Conservation (phyloP, 2,888 invertebrate species). For the Strigamia maritima region DNA sequence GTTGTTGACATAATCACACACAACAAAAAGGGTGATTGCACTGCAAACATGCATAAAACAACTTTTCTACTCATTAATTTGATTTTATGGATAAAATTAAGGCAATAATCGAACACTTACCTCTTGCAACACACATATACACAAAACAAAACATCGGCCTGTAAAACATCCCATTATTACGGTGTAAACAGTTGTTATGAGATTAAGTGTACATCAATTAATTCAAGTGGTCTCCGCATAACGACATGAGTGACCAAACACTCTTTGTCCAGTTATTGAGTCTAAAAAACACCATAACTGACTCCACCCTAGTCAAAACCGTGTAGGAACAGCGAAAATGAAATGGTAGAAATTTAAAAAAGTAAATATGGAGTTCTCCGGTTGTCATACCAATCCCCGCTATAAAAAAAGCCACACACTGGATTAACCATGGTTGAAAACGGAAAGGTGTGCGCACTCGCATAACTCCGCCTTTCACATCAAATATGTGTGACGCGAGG, state of each 20-base stretch:
- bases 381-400: neutral
- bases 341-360: neutral
- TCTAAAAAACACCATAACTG: neutral
- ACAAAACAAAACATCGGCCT: conserved; percentile 35
- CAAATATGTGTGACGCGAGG: too few relatives aligned
- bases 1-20: neutral
- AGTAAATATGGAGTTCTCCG: neutral
- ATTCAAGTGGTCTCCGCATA: neutral
- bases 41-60: neutral
- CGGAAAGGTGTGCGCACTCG: too few relatives aligned
- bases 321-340: neutral
- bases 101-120: conserved; percentile 11
- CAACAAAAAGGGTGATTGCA: neutral
- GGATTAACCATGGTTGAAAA: too few relatives aligned
- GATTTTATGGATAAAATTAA: neutral
- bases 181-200: neutral
- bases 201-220: neutral
- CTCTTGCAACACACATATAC: conserved; percentile 16
- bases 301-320: neutral
- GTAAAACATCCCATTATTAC: conserved; percentile 21
- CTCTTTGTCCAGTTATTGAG: neutral
- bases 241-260: neutral
- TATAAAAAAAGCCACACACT: too few relatives aligned
- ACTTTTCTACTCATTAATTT: neutral
- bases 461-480: too few relatives aligned